Percentiles rank a stretch among this genome's conserved stretches.
phyloP scores from a whole-genome alignment of 2,113 vertebrate genomes.

The Corydoras sp. region DNA sequence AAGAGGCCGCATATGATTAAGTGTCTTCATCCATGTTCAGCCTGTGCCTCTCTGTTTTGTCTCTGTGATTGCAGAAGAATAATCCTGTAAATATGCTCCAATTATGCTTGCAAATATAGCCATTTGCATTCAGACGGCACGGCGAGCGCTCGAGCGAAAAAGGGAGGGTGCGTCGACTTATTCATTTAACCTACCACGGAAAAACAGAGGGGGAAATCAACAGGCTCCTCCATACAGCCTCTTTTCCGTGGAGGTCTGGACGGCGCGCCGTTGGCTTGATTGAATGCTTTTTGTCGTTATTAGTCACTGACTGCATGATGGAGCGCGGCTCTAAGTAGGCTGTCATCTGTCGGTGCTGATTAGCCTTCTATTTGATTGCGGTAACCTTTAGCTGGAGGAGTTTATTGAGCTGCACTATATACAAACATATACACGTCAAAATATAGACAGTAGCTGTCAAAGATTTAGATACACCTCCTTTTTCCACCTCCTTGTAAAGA shows the following conservation, averaged over 20 bases:
- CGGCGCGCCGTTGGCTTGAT: constrained; percentile 18
- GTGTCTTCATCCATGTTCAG: constrained; percentile 32
- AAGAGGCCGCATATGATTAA: constrained; percentile 27
- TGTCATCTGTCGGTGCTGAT: constrained; percentile 30
- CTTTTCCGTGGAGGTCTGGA: constrained; percentile 9
- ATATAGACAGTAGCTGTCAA: too few species aligned
- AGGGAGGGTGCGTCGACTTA: constrained; percentile 13
- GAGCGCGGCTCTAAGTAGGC: not conserved
- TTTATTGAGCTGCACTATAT: constrained; percentile 31
- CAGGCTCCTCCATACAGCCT: constrained; percentile 4
- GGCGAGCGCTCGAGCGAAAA: not conserved
- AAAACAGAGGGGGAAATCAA: constrained; percentile 10
- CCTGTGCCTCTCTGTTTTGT: constrained; percentile 39
- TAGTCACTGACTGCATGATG: constrained; percentile 30
- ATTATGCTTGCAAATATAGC: constrained; percentile 33
- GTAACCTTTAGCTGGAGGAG: constrained; percentile 44
- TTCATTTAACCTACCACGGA: constrained; percentile 36
- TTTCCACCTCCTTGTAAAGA: too few species aligned
- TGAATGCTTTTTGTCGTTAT: constrained; percentile 29
- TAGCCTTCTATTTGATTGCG: constrained; percentile 41
- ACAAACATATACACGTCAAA: too few species aligned
- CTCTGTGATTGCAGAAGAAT: constrained; percentile 40
- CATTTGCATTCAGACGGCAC: constrained; percentile 28
- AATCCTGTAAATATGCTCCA: constrained; percentile 37
- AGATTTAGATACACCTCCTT: too few species aligned